Percentiles rank a stretch among this genome's conserved stretches.
Conservation (phyloP, 2,113 vertebrate genomes). For the Petromus typicus region DNA sequence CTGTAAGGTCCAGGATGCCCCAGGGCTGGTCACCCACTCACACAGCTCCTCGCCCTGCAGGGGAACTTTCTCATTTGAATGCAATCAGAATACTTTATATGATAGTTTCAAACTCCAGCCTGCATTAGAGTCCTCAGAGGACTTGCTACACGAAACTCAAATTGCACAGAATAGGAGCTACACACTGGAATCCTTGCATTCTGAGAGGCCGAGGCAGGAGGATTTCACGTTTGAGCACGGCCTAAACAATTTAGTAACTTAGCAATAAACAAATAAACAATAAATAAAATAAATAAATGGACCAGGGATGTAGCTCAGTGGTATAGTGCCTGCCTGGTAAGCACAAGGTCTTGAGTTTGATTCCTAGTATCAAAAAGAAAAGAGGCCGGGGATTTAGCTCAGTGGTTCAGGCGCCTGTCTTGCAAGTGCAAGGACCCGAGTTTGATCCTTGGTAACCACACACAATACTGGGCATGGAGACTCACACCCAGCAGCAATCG, state of each 20-base stretch:
- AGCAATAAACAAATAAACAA: not conserved
- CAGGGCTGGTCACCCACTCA: too few relatives aligned
- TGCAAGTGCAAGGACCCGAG: too few relatives aligned
- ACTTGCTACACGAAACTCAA: not conserved
- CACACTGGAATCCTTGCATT: not conserved
- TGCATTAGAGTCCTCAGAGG: not conserved
- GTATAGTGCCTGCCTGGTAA: too few relatives aligned
- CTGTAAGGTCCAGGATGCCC: rapidly evolving
- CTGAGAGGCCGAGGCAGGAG: not conserved
- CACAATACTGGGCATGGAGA: too few relatives aligned
- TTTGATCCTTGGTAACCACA: too few relatives aligned
- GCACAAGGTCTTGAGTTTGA: too few relatives aligned
- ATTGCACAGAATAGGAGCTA: not conserved
- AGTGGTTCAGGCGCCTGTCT: too few relatives aligned
- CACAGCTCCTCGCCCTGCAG: not conserved
- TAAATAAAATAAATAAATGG: too few relatives aligned
- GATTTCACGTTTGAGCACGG: not conserved
- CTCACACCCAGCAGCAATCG: too few relatives aligned
- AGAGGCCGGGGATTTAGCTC: too few relatives aligned
- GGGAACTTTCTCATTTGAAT: not conserved
- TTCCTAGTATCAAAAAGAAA: too few relatives aligned
- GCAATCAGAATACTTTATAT: rapidly evolving
- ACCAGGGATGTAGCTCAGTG: too few relatives aligned
- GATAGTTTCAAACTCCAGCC: not conserved
- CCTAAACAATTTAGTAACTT: not conserved